These are phyloP conservation scores for Microdon myrmicae DNA, from an alignment of 2,888 invertebrate genomes.

Conservation along the genomic window DNA sequence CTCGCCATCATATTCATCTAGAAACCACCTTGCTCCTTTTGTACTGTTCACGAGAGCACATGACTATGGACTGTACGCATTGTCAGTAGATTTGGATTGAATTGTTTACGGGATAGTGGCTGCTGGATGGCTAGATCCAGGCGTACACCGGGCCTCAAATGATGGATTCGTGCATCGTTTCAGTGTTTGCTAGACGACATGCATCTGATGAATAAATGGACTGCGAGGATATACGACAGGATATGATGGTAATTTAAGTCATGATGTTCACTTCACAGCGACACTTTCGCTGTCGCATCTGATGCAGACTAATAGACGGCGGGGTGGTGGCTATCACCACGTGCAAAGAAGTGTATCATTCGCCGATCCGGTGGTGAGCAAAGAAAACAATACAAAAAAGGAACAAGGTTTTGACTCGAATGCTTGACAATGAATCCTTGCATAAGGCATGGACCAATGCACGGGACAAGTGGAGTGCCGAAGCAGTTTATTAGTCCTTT, in stretches of 20 bases:
- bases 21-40: too few species aligned
- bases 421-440: slow-evolving; percentile 49
- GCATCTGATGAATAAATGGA: slow-evolving; percentile 52
- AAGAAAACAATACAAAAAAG: slow-evolving; percentile 2
- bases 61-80: slow-evolving; percentile 27
- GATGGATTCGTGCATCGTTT: slow-evolving; percentile 39
- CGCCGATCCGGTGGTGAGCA: not conserved
- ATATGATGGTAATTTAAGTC: slow-evolving; percentile 53
- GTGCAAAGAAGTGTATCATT: slow-evolving; percentile 40
- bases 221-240: slow-evolving; percentile 52
- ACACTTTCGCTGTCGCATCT: slow-evolving; percentile 34
- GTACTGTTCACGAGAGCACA: too few species aligned
- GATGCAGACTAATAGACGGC: slow-evolving; percentile 32
- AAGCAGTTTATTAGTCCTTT: slow-evolving; percentile 52
- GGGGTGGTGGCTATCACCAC: slow-evolving; percentile 6
- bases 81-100: slow-evolving; percentile 51
- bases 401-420: slow-evolving; percentile 31
- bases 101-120: slow-evolving; percentile 43
- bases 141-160: slow-evolving; percentile 20
- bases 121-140: slow-evolving; percentile 21
- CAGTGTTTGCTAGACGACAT: slow-evolving; percentile 26
- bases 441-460: slow-evolving; percentile 39
- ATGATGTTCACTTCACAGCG: slow-evolving; percentile 48
- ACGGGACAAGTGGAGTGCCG: slow-evolving; percentile 16
- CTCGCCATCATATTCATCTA: slow-evolving; percentile 38